These are phyloP conservation scores for Phytoseiulus persimilis DNA, from an alignment of 2,888 invertebrate genomes.

Conservation along the genomic window DNA sequence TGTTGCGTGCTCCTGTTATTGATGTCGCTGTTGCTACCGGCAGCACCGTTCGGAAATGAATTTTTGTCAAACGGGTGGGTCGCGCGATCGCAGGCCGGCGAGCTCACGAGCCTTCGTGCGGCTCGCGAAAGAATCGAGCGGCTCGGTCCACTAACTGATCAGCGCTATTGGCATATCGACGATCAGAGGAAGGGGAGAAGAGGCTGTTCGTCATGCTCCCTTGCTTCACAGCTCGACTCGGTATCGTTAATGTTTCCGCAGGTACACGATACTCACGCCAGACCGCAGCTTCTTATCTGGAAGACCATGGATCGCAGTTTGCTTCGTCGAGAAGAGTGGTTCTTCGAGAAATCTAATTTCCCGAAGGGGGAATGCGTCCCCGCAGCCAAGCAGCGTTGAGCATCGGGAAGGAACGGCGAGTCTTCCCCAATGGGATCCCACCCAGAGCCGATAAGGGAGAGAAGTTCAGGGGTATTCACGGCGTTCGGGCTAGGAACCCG, in stretches of 20 bases:
- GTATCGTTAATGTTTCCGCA: no score
- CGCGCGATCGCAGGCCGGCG: not conserved
- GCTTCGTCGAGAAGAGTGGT: no score
- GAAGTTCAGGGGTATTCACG: no score
- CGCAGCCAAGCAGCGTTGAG: no score
- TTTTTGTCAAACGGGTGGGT: not conserved
- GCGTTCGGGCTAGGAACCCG: no score
- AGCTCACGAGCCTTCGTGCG: not conserved
- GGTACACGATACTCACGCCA: not conserved
- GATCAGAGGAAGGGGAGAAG: not conserved
- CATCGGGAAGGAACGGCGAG: no score
- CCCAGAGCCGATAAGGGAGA: no score
- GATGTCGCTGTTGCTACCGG: not conserved
- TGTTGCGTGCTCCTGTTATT: not conserved
- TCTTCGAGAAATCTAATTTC: no score
- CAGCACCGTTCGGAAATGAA: not conserved
- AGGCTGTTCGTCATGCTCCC: not conserved
- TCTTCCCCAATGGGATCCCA: no score
- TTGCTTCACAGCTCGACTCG: not conserved
- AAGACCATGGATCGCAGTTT: no score
- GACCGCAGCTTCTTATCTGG: not conserved
- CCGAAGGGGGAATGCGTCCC: no score
- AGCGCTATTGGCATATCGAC: not conserved
- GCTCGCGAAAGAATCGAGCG: not conserved
- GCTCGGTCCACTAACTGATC: not conserved